Conservation (phyloP, 2,797 vertebrate genomes). For the Lutra lutra region DNA sequence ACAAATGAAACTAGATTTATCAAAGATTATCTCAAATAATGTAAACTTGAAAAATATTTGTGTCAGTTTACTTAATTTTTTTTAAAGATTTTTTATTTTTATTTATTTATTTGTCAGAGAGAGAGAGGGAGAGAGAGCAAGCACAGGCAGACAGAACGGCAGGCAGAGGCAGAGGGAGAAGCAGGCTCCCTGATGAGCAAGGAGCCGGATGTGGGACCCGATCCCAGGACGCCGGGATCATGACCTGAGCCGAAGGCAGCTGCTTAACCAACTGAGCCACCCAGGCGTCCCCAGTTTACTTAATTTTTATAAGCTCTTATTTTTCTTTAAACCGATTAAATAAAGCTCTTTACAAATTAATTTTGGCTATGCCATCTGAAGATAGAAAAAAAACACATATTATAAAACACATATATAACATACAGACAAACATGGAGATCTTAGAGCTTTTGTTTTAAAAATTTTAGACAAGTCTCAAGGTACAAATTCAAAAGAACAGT, state of each 20-base stretch:
- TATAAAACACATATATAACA: neutral
- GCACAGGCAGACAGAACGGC: no score
- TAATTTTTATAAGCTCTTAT: neutral
- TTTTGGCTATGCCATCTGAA: neutral
- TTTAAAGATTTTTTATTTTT: no score
- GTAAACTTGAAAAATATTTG: neutral
- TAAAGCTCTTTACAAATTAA: neutral
- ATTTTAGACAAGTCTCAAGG: neutral
- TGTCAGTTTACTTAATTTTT: neutral
- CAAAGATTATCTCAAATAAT: neutral
- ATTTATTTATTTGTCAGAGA: no score
- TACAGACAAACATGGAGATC: neutral
- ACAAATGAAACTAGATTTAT: neutral
- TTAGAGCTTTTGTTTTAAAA: neutral
- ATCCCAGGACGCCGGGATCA: no score
- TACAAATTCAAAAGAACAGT: neutral
- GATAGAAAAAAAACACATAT: neutral
- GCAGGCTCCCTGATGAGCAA: no score
- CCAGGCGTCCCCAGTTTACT: no score
- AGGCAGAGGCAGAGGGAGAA: no score
- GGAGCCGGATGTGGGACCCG: no score
- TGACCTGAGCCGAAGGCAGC: no score
- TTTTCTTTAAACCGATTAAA: neutral
- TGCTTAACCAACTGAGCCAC: no score
- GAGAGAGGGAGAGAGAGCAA: no score